Percentiles rank a stretch among this genome's conserved stretches.
Evolutionary conservation across 2,888 invertebrate species (phyloP).

Genomic region (Oscheius sp.): DNA sequence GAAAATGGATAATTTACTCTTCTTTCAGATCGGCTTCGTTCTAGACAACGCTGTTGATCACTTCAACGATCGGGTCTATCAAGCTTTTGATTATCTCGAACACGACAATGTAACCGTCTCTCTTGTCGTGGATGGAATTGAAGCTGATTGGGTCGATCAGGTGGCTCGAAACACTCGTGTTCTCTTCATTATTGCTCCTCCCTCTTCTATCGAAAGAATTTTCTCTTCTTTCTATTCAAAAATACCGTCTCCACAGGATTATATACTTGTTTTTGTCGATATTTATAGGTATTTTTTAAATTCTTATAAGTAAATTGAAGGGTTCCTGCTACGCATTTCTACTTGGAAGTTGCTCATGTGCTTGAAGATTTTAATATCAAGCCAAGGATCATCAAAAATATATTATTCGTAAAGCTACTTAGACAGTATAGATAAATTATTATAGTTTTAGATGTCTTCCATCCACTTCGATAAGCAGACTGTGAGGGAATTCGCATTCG

Average conservation of each 20-base stretch:
- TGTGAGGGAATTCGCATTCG: constrained; percentile 14
- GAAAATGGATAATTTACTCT: not conserved
- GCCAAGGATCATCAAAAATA: not conserved
- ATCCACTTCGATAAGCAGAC: constrained; percentile 12
- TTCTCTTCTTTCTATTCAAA: not conserved
- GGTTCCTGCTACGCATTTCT: constrained; percentile 8
- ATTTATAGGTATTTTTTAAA: constrained; percentile 2
- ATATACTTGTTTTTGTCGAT: constrained; percentile 9
- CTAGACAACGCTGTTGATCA: not conserved
- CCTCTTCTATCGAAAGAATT: not conserved
- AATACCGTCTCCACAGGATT: not conserved
- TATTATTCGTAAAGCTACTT: not conserved
- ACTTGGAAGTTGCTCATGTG: not conserved
- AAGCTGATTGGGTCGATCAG: not conserved
- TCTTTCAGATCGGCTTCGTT: constrained; percentile 1
- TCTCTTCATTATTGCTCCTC: constrained; percentile 13
- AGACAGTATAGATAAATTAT: not conserved
- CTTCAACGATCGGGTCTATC: not conserved
- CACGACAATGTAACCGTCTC: constrained; percentile 5
- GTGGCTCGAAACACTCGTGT: constrained; percentile 8
- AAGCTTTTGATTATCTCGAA: not conserved
- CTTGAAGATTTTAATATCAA: constrained; percentile 2
- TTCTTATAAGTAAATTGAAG: not conserved
- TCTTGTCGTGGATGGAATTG: not conserved
- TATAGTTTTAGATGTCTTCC: not conserved